These are phyloP conservation scores for Oryzias celebensis DNA, from an alignment of 2,113 vertebrate species.

Conservation along the genomic window DNA sequence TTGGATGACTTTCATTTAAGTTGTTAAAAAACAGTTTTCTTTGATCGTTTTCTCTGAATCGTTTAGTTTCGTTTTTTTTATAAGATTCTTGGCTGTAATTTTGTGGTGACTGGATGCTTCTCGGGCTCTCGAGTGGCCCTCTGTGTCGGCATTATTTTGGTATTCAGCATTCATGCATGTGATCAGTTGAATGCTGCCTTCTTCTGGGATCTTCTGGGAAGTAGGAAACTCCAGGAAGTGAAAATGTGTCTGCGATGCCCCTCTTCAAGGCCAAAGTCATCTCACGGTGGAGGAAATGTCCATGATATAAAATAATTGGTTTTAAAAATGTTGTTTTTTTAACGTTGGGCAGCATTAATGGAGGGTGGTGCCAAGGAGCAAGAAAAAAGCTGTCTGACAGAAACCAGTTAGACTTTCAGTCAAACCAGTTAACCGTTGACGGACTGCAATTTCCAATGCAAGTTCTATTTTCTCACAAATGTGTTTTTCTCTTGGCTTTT, in stretches of 20 bases:
- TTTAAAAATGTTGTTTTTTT: no score
- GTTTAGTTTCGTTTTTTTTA: slow-evolving; percentile 18
- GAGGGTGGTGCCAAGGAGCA: no score
- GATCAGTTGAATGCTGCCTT: slow-evolving; percentile 55
- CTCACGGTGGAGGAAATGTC: no score
- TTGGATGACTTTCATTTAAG: slow-evolving; percentile 41
- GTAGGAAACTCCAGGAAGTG: slow-evolving; percentile 17
- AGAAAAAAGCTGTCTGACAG: no score
- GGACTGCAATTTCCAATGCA: no score
- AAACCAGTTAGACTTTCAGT: no score
- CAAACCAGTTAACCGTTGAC: no score
- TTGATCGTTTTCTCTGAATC: slow-evolving; percentile 33
- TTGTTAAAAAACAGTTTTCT: slow-evolving; percentile 34
- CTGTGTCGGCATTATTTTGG: slow-evolving; percentile 65
- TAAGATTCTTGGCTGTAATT: slow-evolving; percentile 30
- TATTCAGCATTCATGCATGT: slow-evolving; percentile 54
- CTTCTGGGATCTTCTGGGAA: background rate
- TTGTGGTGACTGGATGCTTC: slow-evolving; percentile 40
- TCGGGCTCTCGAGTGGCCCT: slow-evolving; percentile 40
- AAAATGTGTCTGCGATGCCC: slow-evolving; percentile 1
- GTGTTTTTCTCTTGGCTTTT: slow-evolving; percentile 1
- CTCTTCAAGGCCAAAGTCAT: no score
- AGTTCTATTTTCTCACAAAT: background rate
- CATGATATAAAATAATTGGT: no score
- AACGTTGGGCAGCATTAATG: no score